Evolutionary conservation across 2,797 vertebrate genomes (phyloP).

Genomic region (Paramormyrops hopkinsi): DNA sequence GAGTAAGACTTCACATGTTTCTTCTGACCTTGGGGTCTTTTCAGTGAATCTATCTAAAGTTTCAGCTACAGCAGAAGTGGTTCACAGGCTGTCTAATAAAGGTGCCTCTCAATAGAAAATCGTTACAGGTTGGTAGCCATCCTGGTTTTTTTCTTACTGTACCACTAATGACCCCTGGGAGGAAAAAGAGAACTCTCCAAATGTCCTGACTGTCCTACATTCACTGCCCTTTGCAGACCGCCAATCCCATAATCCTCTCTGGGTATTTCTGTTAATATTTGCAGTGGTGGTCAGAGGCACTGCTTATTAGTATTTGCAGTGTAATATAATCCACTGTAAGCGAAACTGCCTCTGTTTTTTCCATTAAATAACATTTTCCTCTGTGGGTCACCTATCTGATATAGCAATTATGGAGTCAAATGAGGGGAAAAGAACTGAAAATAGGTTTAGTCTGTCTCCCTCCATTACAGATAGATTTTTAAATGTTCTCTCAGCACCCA

Average conservation of each 20-base stretch:
- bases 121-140: constrained; percentile 6
- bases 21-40: not conserved
- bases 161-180: not conserved
- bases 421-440: constrained; percentile 29
- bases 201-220: not conserved
- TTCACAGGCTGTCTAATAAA: not conserved
- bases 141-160: not conserved
- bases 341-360: constrained; percentile 43
- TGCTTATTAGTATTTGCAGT: constrained; percentile 42
- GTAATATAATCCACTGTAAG: constrained; percentile 51
- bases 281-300: not conserved
- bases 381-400: constrained; percentile 47
- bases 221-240: not conserved
- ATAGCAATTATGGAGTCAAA: constrained; percentile 56
- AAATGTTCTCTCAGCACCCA: constrained; percentile 17
- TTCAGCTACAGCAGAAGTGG: not conserved
- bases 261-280: not conserved
- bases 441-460: constrained; percentile 32
- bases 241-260: not conserved
- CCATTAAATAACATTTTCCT: constrained; percentile 57
- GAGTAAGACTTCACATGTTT: not conserved
- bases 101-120: not conserved
- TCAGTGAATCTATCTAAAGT: not conserved
- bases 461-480: constrained; percentile 17
- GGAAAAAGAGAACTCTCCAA: not conserved